Conservation (phyloP, 2,113 vertebrate species). For the Heptranchias perlo region DNA sequence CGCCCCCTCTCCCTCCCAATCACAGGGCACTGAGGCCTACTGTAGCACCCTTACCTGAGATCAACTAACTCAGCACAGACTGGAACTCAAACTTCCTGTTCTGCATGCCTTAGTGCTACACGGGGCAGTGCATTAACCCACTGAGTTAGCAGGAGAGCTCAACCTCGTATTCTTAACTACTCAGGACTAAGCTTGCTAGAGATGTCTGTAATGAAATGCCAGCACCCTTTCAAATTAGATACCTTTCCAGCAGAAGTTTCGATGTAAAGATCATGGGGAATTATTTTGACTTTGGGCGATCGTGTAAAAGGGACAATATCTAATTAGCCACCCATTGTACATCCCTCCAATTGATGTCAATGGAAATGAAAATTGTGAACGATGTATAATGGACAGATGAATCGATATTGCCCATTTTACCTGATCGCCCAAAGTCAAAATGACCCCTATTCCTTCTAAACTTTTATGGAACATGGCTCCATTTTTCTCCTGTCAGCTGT, state of each 20-base stretch:
- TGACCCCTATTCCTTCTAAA: slow-evolving; percentile 1
- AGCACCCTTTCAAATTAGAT: background rate
- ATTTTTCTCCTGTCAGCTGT: background rate
- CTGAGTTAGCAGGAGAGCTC: background rate
- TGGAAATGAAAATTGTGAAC: background rate
- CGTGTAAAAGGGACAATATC: background rate
- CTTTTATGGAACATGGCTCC: background rate
- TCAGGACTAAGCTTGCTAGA: background rate
- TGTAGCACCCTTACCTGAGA: background rate
- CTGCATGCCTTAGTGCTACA: background rate
- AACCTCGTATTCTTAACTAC: background rate
- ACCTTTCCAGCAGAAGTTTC: background rate
- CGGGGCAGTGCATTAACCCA: background rate
- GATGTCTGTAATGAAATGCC: background rate
- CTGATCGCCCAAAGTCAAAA: background rate
- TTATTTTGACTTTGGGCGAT: background rate
- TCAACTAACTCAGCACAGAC: background rate
- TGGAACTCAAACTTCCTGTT: background rate
- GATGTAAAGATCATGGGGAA: background rate
- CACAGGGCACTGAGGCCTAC: background rate
- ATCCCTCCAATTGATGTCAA: background rate
- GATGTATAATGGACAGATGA: background rate
- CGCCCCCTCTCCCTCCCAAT: background rate
- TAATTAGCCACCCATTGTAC: background rate
- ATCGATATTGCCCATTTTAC: background rate